Evolutionary conservation across 2,888 invertebrate genomes (phyloP).

Genomic region (Netelia inedita): DNA sequence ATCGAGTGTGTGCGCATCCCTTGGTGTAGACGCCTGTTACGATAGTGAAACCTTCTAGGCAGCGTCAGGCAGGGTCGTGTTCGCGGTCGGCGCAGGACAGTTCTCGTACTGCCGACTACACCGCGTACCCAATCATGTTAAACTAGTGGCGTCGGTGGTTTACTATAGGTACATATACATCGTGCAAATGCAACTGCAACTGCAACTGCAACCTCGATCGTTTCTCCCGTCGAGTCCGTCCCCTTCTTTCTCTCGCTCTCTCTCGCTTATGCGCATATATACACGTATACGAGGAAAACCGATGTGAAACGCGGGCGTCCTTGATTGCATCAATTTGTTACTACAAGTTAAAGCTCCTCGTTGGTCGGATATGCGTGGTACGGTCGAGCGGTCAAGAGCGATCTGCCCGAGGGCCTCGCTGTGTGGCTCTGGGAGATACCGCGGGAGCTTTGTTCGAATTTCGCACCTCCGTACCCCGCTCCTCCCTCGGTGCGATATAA

Average conservation of each 20-base stretch:
- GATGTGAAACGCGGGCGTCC: slow-evolving; percentile 62
- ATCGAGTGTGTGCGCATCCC: no score
- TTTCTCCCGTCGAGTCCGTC: slow-evolving; percentile 42
- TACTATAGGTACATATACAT: slow-evolving; percentile 36
- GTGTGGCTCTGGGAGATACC: slow-evolving; percentile 49
- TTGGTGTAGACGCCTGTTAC: no score
- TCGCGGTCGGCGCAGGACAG: slow-evolving; percentile 66
- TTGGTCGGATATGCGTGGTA: slow-evolving; percentile 61
- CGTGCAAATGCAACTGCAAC: slow-evolving; percentile 45
- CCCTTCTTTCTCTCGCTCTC: slow-evolving; percentile 17
- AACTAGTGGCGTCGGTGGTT: slow-evolving; percentile 56
- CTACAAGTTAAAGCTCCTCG: slow-evolving; percentile 71
- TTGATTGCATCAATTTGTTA: slow-evolving; percentile 76
- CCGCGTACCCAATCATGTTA: slow-evolving; percentile 65
- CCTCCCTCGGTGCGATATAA: no score
- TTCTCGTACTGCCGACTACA: slow-evolving; percentile 65
- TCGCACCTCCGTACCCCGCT: slow-evolving; percentile 44
- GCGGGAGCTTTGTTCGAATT: slow-evolving; percentile 63
- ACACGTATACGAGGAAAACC: slow-evolving; percentile 28
- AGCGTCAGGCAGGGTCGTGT: slow-evolving; percentile 68
- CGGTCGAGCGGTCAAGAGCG: slow-evolving; percentile 48
- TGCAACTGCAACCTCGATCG: slow-evolving; percentile 58
- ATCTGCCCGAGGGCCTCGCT: slow-evolving; percentile 39
- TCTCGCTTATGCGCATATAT: slow-evolving; percentile 23
- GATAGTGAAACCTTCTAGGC: slow-evolving; percentile 23